Evolutionary conservation across 2,113 vertebrate species (phyloP).

Genomic region (Rhombomys opimus): DNA sequence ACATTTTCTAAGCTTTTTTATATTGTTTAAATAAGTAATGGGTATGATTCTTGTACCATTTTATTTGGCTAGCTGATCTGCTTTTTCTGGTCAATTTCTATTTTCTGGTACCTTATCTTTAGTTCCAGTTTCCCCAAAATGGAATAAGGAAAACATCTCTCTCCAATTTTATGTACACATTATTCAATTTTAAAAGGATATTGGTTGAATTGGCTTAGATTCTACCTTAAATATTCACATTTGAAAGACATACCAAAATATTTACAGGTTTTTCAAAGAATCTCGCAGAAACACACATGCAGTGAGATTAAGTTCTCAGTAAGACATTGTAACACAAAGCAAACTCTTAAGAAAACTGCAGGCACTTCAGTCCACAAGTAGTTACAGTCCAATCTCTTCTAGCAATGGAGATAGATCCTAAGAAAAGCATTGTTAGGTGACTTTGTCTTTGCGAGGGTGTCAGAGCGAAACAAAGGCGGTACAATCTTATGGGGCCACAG

Average conservation of each 20-base stretch:
- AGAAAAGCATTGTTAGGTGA: not conserved
- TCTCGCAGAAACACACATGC: not conserved
- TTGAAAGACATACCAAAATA: not conserved
- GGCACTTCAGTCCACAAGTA: not conserved
- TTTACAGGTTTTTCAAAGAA: not conserved
- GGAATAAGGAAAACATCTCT: not conserved
- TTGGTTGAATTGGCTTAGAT: not conserved
- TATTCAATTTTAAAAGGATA: not conserved
- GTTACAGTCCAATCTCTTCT: not conserved
- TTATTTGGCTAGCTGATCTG: not conserved
- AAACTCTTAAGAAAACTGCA: constrained; percentile 19
- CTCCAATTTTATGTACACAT: not conserved
- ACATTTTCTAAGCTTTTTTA: not conserved
- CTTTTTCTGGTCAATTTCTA: not conserved
- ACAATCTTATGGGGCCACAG: not conserved
- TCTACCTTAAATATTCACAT: not conserved
- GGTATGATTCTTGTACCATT: not conserved
- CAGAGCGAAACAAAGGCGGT: not conserved
- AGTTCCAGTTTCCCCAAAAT: not conserved
- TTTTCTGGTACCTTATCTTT: not conserved
- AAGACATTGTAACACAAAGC: not conserved
- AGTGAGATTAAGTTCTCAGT: not conserved
- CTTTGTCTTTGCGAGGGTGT: not conserved
- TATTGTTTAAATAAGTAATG: not conserved
- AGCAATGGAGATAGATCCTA: not conserved